Base-by-base conservation (phyloP, 2,113 vertebrate genomes). In the Perca flavescens region DNA sequence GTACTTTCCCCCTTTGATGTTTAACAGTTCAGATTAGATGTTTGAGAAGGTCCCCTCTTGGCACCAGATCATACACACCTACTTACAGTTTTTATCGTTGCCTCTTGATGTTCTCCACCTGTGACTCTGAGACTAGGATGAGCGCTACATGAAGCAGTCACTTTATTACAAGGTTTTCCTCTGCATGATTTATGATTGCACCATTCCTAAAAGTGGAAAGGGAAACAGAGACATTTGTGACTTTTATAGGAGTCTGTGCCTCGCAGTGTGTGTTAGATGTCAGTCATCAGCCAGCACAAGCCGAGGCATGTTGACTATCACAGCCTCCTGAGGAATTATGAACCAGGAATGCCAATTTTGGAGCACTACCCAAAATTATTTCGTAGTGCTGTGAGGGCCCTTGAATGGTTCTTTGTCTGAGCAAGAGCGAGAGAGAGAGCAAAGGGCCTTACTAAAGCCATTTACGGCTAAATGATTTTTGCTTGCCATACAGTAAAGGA, bases 231-330 rank as follows among this genome's bases (percentile, higher is more conserved):
- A 81, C 62, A 64, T 80, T 65, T 79, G 68, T 62, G 64, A 79
- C 63, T 80, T 82, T 87, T 73, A 77, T 79, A 63, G 74, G 82
- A 73, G 87, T 80, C 53, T 83, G 64, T 62, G 72, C 58, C 72
- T 79, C 19, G 54, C 67, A 64, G 85, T 47, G 53, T 54, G 63
- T 85, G 89, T 92, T 77, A 82, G 66, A 77, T 88, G 90, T 94
- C 94, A 92, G 74, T 95, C 93, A 92, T 86, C 90, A 74, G 63
- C 28, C 65, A 21, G 77, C 84, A 85, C 94, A 94, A 87, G 94
- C 84, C 28, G 70, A 87, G 90, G 89, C 95, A 90, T 84, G 94
- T 90, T 76, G 67, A 75, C 84, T 83, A 89, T 91, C 89, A 70
- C 80, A 54, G 81, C 70, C 85, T 88, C 83, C 88, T 74, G 83